Conservation (phyloP, 2,113 vertebrate species). For the Heterocephalus glaber region DNA sequence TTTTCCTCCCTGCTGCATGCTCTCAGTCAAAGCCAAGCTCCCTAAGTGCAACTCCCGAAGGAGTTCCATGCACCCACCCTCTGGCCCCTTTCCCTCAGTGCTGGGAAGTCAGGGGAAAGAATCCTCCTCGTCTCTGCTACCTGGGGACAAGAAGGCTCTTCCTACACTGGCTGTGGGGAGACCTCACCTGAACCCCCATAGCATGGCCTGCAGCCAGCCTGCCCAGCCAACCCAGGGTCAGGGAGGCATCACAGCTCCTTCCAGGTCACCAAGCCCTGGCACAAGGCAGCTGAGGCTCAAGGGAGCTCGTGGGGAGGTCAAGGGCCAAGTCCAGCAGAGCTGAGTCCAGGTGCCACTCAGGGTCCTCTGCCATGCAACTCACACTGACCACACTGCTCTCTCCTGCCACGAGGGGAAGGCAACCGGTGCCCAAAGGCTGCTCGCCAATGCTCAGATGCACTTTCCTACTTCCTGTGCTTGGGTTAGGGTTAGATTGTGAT, state of each 20-base stretch:
- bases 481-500: no score
- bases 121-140: neutral
- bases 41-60: neutral
- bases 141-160: neutral
- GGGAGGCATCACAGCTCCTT: neutral
- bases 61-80: no score
- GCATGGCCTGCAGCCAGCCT: neutral
- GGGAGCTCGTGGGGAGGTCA: neutral
- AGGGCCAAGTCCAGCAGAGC: neutral
- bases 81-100: neutral
- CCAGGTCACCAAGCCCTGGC: neutral
- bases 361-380: neutral
- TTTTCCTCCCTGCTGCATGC: neutral
- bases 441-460: no score
- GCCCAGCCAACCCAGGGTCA: neutral
- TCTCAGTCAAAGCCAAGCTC: neutral
- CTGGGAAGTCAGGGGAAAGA: neutral
- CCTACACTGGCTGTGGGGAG: neutral
- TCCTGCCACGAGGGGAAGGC: neutral
- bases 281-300: neutral
- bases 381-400: neutral
- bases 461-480: neutral
- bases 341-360: no score
- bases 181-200: no score
- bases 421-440: neutral